Base-by-base conservation (phyloP, 2,113 vertebrate genomes). In the Tonatia bakeri region DNA sequence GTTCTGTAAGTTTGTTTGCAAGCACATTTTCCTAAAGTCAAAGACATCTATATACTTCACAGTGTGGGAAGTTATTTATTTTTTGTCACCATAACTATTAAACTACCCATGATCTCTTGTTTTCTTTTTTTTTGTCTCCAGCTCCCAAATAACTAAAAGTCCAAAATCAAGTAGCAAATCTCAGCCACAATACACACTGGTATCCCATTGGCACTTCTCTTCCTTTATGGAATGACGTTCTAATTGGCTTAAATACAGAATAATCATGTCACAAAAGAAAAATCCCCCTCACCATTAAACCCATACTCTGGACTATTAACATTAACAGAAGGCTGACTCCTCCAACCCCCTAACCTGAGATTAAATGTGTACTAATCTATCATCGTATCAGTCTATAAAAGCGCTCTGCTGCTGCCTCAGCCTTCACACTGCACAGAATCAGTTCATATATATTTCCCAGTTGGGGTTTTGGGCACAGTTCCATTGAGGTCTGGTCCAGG, bases 361-460 rank as follows among this genome's bases (percentile, higher is more conserved):
- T 94, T 95, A 95, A 98, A 97, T 93, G 59, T 94, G 83, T 59
- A 86, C 77, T 95, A 97, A 97, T 75, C 93, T 96, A 93, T 97
- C 97, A 95, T 64, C 94, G 75, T 87, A 97, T 97, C 77, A 3
- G 6, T 82, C 92, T 96, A 90, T 93, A 96, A 97, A 98, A 97
- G 86, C 15, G 5, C n/a, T n/a, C 47, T 19, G 69, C 87, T 96
- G 77, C 65, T 93, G 94, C 95, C 79, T 97, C 65, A 95, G 96
- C 84, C 96, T 89, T 87, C 56, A 81, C 79, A 91, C 91, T 22
- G 52, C 88, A 94, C 4, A 0, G 47, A 98, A 96, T 96, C 95
- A 96, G 87, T 92, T 97, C 97, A 88, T 84, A 96, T 86, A 93
- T 88, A 94, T 81, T 83, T 97, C 80, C 94, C 84, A 73, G 88